phyloP scores from a whole-genome alignment of 2,113 vertebrate species.

The Callionymus lyra region DNA sequence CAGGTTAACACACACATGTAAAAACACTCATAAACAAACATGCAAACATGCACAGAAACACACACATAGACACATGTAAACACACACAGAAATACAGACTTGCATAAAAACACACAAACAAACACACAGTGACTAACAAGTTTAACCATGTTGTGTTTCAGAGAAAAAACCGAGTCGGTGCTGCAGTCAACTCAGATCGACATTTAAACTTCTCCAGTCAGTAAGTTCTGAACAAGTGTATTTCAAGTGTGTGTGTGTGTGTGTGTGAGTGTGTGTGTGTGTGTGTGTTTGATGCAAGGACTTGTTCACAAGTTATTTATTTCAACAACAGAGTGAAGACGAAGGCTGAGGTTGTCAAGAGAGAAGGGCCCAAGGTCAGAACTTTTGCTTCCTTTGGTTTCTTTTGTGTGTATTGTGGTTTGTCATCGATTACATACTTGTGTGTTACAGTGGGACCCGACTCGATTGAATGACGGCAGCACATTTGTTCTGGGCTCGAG shows the following conservation, averaged over 20 bases:
- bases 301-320: background rate
- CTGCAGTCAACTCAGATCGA: conserved; percentile 66
- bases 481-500: conserved; percentile 94
- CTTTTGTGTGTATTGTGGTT: background rate
- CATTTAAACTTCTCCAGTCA: conserved; percentile 30
- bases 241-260: no score
- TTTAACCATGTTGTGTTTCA: conserved; percentile 36
- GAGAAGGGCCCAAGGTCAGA: conserved; percentile 90
- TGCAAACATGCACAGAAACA: no score
- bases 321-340: conserved; percentile 70
- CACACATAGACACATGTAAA: no score
- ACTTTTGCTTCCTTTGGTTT: background rate
- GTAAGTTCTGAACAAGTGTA: conserved; percentile 57
- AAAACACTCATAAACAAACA: no score
- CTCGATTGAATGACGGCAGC: conserved; percentile 79
- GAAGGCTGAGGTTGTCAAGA: conserved; percentile 81
- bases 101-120: no score
- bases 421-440: background rate
- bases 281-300: background rate
- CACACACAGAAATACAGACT: no score
- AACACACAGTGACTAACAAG: no score
- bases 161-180: conserved; percentile 83
- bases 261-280: no score
- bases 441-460: conserved; percentile 82
- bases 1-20: no score